Base-by-base conservation (phyloP, 1,140 invertebrate species). In the Arctopsyche grandis region DNA sequence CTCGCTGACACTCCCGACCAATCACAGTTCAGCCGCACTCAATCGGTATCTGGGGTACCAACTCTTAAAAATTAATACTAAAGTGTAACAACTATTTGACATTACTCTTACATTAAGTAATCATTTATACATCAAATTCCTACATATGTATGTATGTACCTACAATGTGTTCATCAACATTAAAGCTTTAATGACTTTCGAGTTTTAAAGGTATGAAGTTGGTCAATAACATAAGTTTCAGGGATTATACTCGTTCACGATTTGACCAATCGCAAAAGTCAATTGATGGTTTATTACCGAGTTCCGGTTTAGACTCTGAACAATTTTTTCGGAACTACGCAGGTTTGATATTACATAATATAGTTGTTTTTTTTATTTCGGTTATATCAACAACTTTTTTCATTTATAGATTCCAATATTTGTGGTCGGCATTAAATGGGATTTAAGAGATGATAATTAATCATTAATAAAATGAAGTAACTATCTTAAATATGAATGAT, bases 171-270 rank as follows among this genome's bases (percentile, higher is more conserved):
- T n/a, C n/a, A n/a, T n/a, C n/a, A n/a, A n/a, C n/a, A n/a, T n/a
- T n/a, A n/a, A n/a, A n/a, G n/a, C n/a, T n/a, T n/a, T n/a, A n/a
- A n/a, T n/a, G n/a, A n/a, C n/a, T 58, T 21, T n/a, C 5, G 5
- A 7, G 12, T 46, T 46, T 12, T 46, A 46, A 7, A 46, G 12
- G 12, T 46, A 7, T 46, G 44, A 46, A 46, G 12, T 9, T 71
- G 21, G 5, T 22, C 19, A 26, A n/a, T n/a, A n/a, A n/a, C n/a
- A n/a, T n/a, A n/a, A 52, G 21, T 71, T 90, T 79, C 83, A 95
- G 94, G 94, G 80, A 95, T 98, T 69, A 96, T 98, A 83, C 89
- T 99, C 63, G 97, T 99, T 9, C 97, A 99, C 89, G 98, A 99
- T 89, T 90, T 99, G 82, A 97, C 96, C 22, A 99, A 99, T 86